These are phyloP conservation scores for Drosophila bocki DNA, from an alignment of 1,140 invertebrate genomes.

Conservation along the genomic window DNA sequence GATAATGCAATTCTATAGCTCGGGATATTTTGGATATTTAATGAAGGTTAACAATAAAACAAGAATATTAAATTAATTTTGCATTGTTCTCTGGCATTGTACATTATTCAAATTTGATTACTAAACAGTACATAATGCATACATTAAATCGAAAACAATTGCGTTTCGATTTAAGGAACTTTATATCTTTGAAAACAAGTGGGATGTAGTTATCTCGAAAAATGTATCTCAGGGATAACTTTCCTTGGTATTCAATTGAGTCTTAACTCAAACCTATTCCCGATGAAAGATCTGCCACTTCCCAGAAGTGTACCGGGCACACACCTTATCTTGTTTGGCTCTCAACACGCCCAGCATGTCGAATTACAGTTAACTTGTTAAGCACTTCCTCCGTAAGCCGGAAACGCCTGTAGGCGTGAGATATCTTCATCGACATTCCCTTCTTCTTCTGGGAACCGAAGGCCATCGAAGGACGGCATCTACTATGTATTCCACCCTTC, in stretches of 20 bases:
- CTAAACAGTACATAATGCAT: neutral
- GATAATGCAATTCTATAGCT: neutral
- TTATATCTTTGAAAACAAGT: neutral
- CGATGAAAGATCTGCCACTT: neutral
- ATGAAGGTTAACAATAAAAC: neutral
- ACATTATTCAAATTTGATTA: neutral
- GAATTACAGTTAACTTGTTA: constrained; percentile 52
- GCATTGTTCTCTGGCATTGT: neutral
- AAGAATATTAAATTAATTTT: neutral
- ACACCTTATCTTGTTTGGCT: constrained; percentile 51
- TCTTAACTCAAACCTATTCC: neutral
- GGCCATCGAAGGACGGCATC: constrained; percentile 15
- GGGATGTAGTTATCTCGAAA: neutral
- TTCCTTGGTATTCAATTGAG: neutral
- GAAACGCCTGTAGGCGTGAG: constrained; percentile 77
- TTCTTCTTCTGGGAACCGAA: constrained; percentile 58
- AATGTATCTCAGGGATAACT: neutral
- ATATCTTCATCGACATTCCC: constrained; percentile 64
- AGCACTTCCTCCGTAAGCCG: constrained; percentile 63
- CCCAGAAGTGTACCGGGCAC: constrained; percentile 21
- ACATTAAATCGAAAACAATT: neutral
- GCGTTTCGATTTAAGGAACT: neutral
- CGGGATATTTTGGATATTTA: too few relatives aligned
- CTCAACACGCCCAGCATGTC: constrained; percentile 53
- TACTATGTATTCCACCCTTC: constrained; percentile 32